A percentile compares a stretch with the other conserved stretches of the same genome.
Conservation (phyloP, 2,797 vertebrate genomes). For the Tokudaia tokunoshimensis region DNA sequence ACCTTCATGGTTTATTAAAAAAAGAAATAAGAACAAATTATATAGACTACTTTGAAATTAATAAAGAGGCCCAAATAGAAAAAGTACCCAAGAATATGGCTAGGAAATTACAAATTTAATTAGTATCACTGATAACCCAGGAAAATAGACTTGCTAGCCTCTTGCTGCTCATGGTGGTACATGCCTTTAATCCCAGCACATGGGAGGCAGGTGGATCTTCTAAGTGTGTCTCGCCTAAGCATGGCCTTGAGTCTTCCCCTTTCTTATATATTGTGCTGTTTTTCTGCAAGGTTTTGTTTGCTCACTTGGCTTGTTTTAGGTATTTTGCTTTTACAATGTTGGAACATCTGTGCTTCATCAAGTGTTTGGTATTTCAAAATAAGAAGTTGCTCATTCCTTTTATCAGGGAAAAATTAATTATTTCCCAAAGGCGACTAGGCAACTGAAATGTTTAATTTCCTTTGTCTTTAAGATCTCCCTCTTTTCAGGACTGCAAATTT, state of each 20-base stretch:
- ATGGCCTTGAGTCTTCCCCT: background rate
- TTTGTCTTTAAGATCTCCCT: slow-evolving; percentile 16
- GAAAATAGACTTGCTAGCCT: background rate
- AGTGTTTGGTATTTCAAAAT: background rate
- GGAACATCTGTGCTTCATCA: slow-evolving; percentile 16
- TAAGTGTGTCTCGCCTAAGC: background rate
- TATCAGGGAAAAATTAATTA: background rate
- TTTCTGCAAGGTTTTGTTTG: slow-evolving; percentile 16
- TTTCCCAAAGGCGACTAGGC: background rate
- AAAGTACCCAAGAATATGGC: background rate
- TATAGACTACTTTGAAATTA: slow-evolving; percentile 43
- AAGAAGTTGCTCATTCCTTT: background rate
- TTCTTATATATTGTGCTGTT: background rate
- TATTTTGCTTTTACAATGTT: slow-evolving; percentile 19
- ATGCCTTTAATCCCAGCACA: background rate
- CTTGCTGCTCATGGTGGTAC: background rate
- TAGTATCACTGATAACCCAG: slow-evolving; percentile 27
- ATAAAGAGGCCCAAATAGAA: background rate
- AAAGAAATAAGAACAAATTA: background rate
- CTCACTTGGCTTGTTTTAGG: background rate
- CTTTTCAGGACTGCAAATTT: slow-evolving; percentile 10
- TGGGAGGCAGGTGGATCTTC: background rate
- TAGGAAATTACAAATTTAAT: slow-evolving; percentile 20
- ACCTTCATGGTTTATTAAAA: background rate
- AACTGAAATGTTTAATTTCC: slow-evolving; percentile 16